A percentile compares a stretch with the other conserved stretches of the same genome.
These are phyloP conservation scores for Nipponia nippon DNA, from an alignment of 2,113 vertebrate genomes.

Conservation along the genomic window DNA sequence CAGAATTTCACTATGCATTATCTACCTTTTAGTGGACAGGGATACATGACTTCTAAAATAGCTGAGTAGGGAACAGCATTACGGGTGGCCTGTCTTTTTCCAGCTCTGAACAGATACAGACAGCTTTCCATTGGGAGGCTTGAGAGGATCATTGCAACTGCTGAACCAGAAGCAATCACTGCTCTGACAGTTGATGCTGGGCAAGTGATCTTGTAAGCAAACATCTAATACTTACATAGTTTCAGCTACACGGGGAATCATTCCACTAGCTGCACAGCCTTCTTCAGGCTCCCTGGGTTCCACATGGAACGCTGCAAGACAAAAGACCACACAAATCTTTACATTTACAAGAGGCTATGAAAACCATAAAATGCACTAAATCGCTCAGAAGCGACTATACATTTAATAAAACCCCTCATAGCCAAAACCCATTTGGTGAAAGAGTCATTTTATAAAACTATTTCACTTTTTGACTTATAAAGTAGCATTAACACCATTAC, in stretches of 20 bases:
- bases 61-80: not conserved
- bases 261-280: slow-evolving; percentile 19
- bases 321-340: not conserved
- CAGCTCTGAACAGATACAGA: not conserved
- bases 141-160: not conserved
- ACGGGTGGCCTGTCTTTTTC: not conserved
- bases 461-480: not conserved
- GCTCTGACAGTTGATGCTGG: not conserved
- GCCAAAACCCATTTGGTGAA: not conserved
- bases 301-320: slow-evolving; percentile 46
- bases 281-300: not conserved
- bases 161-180: not conserved
- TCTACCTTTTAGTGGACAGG: not conserved
- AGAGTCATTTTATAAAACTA: not conserved
- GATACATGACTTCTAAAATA: not conserved
- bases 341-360: not conserved
- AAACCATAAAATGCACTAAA: not conserved
- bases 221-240: slow-evolving; percentile 24
- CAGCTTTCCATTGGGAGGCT: not conserved
- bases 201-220: not conserved
- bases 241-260: slow-evolving; percentile 14
- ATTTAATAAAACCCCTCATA: not conserved
- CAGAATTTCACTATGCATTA: not conserved
- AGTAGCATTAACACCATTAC: not conserved
- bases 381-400: not conserved